phyloP scores from a whole-genome alignment of 2,888 invertebrate genomes.

The Acleris literana region DNA sequence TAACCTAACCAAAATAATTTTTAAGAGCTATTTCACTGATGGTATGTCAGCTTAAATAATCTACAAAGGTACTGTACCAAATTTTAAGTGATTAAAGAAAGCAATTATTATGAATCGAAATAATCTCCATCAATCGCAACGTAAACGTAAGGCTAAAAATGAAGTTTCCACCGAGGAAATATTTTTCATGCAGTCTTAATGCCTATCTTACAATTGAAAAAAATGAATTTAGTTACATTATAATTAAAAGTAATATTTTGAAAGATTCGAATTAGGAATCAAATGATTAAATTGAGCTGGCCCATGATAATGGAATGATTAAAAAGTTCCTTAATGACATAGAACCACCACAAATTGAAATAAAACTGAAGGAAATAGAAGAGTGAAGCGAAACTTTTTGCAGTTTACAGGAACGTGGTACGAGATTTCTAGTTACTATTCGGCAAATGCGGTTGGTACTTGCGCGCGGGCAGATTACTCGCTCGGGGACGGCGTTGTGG shows the following conservation, averaged over 20 bases:
- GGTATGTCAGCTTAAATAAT: too few relatives aligned
- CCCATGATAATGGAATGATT: constrained; percentile 21
- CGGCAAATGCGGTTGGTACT: constrained; percentile 55
- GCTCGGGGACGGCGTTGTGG: constrained; percentile 41
- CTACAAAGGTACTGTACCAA: too few relatives aligned
- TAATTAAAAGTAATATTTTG: neutral
- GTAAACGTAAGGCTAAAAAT: too few relatives aligned
- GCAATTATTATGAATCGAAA: too few relatives aligned
- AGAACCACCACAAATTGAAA: neutral
- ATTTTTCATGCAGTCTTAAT: too few relatives aligned
- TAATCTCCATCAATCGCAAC: too few relatives aligned
- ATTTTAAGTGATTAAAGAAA: too few relatives aligned
- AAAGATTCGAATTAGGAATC: neutral
- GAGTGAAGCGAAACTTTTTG: constrained; percentile 16
- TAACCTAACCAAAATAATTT: too few relatives aligned
- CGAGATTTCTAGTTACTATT: constrained; percentile 58
- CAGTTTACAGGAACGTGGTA: constrained; percentile 61
- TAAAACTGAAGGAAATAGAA: neutral
- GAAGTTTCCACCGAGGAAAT: too few relatives aligned
- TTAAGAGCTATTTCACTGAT: too few relatives aligned
- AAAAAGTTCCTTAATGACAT: constrained; percentile 23
- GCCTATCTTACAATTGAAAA: too few relatives aligned
- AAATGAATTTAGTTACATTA: too few relatives aligned
- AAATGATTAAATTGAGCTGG: constrained; percentile 32
- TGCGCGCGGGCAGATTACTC: constrained; percentile 61